These are phyloP conservation scores for Ornithoptera priamus DNA, from an alignment of 2,888 invertebrate species.

Conservation along the genomic window DNA sequence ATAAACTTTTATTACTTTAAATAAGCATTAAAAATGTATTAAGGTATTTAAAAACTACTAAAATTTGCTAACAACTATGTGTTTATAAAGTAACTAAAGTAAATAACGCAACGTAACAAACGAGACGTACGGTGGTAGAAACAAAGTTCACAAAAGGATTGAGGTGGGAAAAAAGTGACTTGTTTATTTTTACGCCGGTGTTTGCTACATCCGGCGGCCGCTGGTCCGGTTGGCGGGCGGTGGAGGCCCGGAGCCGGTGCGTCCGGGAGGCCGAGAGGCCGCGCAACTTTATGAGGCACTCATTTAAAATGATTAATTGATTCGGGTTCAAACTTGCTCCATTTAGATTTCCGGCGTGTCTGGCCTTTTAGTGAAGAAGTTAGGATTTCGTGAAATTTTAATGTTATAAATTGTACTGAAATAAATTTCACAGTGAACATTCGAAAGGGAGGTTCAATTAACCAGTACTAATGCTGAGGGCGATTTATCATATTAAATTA, in stretches of 20 bases:
- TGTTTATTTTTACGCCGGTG: constrained; percentile 31
- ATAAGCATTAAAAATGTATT: too few species aligned
- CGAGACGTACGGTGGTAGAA: not conserved
- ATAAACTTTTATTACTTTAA: too few species aligned
- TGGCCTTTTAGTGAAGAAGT: constrained; percentile 15
- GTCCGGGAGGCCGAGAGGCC: constrained; percentile 26
- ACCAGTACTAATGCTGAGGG: not conserved
- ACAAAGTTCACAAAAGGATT: constrained; percentile 24
- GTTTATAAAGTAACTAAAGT: not conserved
- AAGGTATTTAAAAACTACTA: too few species aligned
- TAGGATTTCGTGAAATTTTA: constrained; percentile 19
- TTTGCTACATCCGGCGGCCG: constrained; percentile 20
- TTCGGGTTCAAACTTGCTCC: constrained; percentile 28
- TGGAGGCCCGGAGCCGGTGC: not conserved
- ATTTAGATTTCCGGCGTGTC: constrained; percentile 25
- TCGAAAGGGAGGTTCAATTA: not conserved
- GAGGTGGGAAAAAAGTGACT: constrained; percentile 33
- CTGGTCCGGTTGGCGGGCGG: constrained; percentile 27
- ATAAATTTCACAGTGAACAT: constrained; percentile 12
- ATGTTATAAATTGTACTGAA: constrained; percentile 21
- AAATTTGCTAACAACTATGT: too few species aligned
- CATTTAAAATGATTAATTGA: constrained; percentile 35
- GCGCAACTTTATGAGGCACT: constrained; percentile 32
- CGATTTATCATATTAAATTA: not conserved
- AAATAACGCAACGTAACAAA: not conserved